Percentiles rank a stretch among this genome's conserved stretches.
Conservation (phyloP, 2,888 invertebrate species). For the Apeira syringaria region DNA sequence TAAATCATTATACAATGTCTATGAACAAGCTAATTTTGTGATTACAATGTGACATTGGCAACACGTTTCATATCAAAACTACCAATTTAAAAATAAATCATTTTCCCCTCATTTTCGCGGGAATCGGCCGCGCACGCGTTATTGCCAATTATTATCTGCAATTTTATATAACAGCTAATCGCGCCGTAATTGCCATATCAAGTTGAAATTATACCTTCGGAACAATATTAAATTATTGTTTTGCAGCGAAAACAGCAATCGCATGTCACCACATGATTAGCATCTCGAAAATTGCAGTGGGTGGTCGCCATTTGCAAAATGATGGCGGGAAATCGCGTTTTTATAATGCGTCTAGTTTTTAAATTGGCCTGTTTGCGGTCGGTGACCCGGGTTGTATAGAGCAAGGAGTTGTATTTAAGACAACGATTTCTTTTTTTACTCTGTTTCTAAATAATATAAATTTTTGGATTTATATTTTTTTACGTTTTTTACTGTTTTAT, state of each 20-base stretch:
- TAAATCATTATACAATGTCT: constrained; percentile 7
- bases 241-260: constrained; percentile 34
- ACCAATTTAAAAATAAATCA: constrained; percentile 35
- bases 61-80: constrained; percentile 16
- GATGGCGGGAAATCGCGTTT: constrained; percentile 28
- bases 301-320: constrained; percentile 28
- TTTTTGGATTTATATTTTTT: no score
- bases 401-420: no score
- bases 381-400: constrained; percentile 24
- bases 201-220: constrained; percentile 40
- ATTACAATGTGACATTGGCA: constrained; percentile 6
- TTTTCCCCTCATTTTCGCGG: constrained; percentile 35
- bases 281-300: constrained; percentile 30
- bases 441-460: no score
- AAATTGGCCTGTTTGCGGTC: constrained; percentile 31
- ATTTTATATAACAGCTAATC: constrained; percentile 40
- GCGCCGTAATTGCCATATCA: constrained; percentile 45
- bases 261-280: constrained; percentile 47
- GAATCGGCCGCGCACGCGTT: constrained; percentile 36
- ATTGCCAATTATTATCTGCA: constrained; percentile 36
- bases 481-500: no score
- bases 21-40: constrained; percentile 5
- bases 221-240: constrained; percentile 45
- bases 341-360: constrained; percentile 31
- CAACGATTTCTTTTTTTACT: no score